phyloP scores from a whole-genome alignment of 1,140 invertebrate genomes.

The Sipha flava region DNA sequence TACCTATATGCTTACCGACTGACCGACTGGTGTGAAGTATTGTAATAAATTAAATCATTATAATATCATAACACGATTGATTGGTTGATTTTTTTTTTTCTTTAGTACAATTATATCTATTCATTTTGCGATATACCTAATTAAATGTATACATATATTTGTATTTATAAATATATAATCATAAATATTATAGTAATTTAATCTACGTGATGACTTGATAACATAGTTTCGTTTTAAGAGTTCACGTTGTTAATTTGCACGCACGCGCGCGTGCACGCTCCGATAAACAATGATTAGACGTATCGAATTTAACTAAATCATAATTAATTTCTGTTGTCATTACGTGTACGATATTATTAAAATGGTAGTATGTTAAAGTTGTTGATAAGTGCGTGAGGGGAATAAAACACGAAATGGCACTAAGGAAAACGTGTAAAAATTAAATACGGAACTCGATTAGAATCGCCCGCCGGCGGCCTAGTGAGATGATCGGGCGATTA shows the following conservation, averaged over 20 bases:
- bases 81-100: no score
- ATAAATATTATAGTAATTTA: no score
- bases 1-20: no score
- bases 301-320: not conserved
- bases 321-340: not conserved
- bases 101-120: no score
- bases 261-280: no score
- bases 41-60: no score
- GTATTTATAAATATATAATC: no score
- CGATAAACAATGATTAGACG: not conserved
- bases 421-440: slow-evolving; percentile 8
- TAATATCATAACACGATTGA: no score
- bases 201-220: not conserved
- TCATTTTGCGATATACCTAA: no score
- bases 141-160: not conserved
- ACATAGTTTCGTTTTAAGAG: not conserved
- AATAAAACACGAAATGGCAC: not conserved
- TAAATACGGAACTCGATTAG: not conserved
- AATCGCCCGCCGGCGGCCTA: not conserved
- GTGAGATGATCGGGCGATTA: not conserved
- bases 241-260: not conserved
- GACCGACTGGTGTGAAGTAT: no score
- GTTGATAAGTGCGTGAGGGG: not conserved
- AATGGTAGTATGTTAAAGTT: not conserved
- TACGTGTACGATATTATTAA: not conserved